A percentile compares a stretch with the other conserved stretches of the same genome.
phyloP scores from a whole-genome alignment of 2,113 vertebrate genomes.

The Catagonus wagneri region DNA sequence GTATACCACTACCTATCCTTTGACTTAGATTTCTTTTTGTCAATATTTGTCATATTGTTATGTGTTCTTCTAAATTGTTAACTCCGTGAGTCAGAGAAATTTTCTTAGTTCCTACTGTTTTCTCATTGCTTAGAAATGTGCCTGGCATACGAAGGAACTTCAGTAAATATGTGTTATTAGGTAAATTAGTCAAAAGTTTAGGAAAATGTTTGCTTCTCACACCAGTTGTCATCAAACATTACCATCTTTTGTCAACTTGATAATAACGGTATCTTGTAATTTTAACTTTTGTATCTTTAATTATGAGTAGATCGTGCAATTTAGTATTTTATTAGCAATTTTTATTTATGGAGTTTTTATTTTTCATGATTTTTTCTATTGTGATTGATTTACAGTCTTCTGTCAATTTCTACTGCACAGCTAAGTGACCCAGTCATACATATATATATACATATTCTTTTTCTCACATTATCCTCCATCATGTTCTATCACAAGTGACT shows the following conservation, averaged over 20 bases:
- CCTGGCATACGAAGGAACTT: background rate
- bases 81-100: background rate
- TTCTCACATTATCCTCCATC: too few relatives aligned
- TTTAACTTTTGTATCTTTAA: slow-evolving; percentile 6
- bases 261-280: background rate
- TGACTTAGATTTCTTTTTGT: background rate
- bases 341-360: background rate
- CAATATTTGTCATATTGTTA: background rate
- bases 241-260: background rate
- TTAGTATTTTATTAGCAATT: background rate
- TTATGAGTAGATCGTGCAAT: background rate
- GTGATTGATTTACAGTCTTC: too few relatives aligned
- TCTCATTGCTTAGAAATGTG: background rate
- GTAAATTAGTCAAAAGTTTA: background rate
- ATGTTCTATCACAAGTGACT: too few relatives aligned
- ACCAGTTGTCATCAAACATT: background rate
- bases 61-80: slow-evolving; percentile 8
- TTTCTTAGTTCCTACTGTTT: background rate
- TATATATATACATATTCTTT: too few relatives aligned
- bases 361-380: too few relatives aligned
- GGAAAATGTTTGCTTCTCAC: background rate
- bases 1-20: background rate
- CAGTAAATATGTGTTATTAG: background rate
- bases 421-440: too few relatives aligned
- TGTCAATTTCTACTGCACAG: too few relatives aligned